These are phyloP conservation scores for Perca flavescens DNA, from an alignment of 2,113 vertebrate genomes.

Conservation along the genomic window DNA sequence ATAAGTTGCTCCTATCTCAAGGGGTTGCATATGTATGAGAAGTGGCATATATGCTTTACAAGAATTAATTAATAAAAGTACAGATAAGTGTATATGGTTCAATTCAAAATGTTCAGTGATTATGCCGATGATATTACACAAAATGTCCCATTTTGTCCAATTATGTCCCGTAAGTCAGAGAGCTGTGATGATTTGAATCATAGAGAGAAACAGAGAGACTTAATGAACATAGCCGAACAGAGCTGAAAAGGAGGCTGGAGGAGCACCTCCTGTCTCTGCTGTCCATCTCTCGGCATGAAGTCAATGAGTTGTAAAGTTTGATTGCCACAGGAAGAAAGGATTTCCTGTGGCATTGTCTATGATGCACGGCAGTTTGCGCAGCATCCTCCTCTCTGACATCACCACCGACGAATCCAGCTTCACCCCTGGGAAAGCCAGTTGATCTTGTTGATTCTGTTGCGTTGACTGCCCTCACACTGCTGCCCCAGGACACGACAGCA, in stretches of 20 bases:
- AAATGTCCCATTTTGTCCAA: neutral
- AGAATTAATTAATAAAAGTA: neutral
- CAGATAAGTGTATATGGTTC: neutral
- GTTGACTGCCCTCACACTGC: too few species aligned
- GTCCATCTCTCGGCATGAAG: neutral
- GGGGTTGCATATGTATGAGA: too few species aligned
- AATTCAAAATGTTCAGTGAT: neutral
- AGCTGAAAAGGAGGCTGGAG: neutral
- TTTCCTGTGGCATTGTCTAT: constrained; percentile 5
- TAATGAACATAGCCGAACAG: neutral
- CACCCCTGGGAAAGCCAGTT: neutral
- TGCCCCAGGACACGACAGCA: neutral
- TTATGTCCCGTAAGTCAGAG: neutral
- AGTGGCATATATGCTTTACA: neutral
- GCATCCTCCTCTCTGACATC: neutral
- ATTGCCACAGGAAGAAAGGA: constrained; percentile 7
- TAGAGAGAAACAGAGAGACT: neutral
- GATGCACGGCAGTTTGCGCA: neutral
- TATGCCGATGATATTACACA: neutral
- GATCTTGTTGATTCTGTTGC: neutral
- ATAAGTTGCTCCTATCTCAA: too few species aligned
- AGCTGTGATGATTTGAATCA: neutral
- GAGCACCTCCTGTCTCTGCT: neutral
- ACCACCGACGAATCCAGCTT: neutral
- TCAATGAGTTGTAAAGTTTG: neutral